phyloP scores from a whole-genome alignment of 92 coral and sea anemone genomes.

The Meandrina meandrites region DNA sequence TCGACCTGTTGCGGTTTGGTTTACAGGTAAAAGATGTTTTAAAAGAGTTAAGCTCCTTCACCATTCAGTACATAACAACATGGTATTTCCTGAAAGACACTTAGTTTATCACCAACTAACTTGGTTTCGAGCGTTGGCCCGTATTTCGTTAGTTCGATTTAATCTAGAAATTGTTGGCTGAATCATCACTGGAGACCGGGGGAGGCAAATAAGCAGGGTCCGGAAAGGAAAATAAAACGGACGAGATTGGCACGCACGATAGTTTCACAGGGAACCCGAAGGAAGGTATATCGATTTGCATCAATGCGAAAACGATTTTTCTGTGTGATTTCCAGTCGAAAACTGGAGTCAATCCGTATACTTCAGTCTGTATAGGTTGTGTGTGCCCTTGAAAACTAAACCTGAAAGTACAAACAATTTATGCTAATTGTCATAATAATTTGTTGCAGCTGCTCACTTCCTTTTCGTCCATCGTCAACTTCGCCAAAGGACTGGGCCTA shows the following conservation, averaged over 20 bases:
- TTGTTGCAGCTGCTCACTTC: constrained; percentile 21
- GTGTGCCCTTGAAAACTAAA: no score
- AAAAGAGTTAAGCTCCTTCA: not conserved
- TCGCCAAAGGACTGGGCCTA: constrained; percentile 1
- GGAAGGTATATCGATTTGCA: no score
- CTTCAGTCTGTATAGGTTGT: no score
- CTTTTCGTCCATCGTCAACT: not conserved
- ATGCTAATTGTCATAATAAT: not conserved
- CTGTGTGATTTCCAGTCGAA: no score
- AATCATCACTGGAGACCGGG: not conserved
- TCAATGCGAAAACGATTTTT: no score
- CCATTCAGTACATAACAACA: not conserved
- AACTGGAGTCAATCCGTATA: no score
- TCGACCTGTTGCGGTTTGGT: constrained; percentile 49
- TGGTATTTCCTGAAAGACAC: not conserved
- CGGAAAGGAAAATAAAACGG: no score
- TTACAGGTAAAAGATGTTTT: constrained; percentile 41
- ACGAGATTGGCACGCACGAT: not conserved
- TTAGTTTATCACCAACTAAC: no score
- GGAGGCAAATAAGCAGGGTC: not conserved
- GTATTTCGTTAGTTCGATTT: not conserved
- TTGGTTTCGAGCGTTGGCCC: not conserved
- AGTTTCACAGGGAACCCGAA: not conserved
- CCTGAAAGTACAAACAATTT: not conserved
- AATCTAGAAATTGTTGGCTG: no score